Evolutionary conservation across 1,140 invertebrate genomes (phyloP).

Genomic region (Diorhabda sublineata): DNA sequence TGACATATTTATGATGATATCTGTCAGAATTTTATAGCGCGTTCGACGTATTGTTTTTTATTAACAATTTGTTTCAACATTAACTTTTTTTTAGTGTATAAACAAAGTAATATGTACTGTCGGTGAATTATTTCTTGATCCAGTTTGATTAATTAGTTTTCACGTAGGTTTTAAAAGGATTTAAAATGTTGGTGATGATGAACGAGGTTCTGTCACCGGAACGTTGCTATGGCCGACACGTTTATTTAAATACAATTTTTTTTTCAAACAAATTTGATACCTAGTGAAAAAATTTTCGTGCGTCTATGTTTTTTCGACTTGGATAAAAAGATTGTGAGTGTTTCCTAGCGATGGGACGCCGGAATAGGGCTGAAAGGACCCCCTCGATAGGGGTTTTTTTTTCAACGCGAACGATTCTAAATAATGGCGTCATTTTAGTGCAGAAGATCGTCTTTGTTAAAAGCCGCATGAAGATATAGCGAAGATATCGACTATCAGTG

Average conservation of each 20-base stretch:
- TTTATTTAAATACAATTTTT: too few relatives aligned
- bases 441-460: constrained; percentile 28
- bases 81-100: too few relatives aligned
- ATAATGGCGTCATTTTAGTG: constrained; percentile 32
- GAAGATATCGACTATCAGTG: constrained; percentile 12
- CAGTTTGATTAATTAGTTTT: constrained; percentile 29
- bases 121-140: constrained; percentile 19
- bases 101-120: too few relatives aligned
- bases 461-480: constrained; percentile 32
- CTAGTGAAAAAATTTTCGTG: too few relatives aligned
- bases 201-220: neutral
- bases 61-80: too few relatives aligned
- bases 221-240: neutral
- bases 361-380: constrained; percentile 10
- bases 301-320: too few relatives aligned
- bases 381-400: constrained; percentile 24
- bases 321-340: constrained; percentile 16
- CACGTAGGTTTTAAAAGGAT: constrained; percentile 14
- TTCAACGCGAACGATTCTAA: constrained; percentile 32
- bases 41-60: too few relatives aligned
- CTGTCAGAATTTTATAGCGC: too few relatives aligned
- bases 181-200: constrained; percentile 22
- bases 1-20: too few relatives aligned
- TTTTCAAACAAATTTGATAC: too few relatives aligned
- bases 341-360: neutral